Evolutionary conservation across 2,113 vertebrate species (phyloP), one percentile per base, ranked within the genome.

Genomic region (Gymnarchus niloticus): DNA sequence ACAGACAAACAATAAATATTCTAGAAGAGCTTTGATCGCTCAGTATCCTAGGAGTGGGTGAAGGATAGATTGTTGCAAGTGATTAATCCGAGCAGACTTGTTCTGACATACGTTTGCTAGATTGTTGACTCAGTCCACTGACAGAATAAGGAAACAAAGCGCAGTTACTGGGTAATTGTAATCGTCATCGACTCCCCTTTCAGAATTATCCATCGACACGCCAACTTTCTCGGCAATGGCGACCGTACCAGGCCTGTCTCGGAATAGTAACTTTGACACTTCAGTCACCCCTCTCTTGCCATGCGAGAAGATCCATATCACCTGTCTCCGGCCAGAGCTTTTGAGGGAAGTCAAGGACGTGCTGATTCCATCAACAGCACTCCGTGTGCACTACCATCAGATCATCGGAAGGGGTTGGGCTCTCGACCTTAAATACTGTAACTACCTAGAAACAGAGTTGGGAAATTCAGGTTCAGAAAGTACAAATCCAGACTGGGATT

Each of bases 291-390:
- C 97, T 1, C 89, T 99, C 90, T 89, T 98, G 65, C 86, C 91
- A 12, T 85, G 91, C 23, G 92, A 93, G 0, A 95, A 91, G 44
- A 91, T 94, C 87, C 95, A 93, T 37, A 88, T 96, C 85, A 91
- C 94, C 78, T 93, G 94, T 41, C 91, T 99, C 56, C 93, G 89
- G 8, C 90, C 93, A 0, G 92, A 92, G 21, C 93, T 99, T 54
- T 93, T 99, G 87, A 95, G 96, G 54, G 97, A 99, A 85, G 98
- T 99, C 89, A 98, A 97, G 92, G 96, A 98, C 51, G 95, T 98
- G 84, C 93, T 99, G 87, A 98, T 99, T 90, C 95, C 96, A 0
- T 91, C 96, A 2, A 94, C 96, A 9, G 92, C 52, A 85, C 94
- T 99, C 17, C 23, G 93, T 61, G 93, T 94, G 44, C 95, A 97